Evolutionary conservation across 2,797 vertebrate genomes (phyloP), one percentile per base, ranked within the genome.

Genomic region (Semaprochilodus insignis): DNA sequence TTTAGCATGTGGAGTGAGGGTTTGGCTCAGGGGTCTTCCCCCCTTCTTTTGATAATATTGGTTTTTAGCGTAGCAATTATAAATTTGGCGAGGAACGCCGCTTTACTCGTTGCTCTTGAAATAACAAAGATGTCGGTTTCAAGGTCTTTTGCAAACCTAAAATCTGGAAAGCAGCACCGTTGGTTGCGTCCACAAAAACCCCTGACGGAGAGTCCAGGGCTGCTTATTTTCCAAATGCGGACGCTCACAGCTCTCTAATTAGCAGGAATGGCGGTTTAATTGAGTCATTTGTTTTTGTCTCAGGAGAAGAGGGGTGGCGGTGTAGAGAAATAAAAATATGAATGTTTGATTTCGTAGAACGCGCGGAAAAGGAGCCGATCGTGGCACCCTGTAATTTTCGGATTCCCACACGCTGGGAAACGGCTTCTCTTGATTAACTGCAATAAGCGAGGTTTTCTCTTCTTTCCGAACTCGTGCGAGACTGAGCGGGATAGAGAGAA

Each of bases 211-310:
- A 86, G 85, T 87, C 85, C 44, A 4, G 31, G 78, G 83, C 63
- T 89, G 86, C 91, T 92, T 88, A 85, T 87, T 88, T 89, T 89
- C 88, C 88, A 87, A 89, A 89, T 91, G 85, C 87, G 88, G 86
- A 92, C 23, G 19, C 79, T 74, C 82, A 83, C 86, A 83, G 88
- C 88, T 78, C 78, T 93, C 91, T 91, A 92, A 94, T 93, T 93
- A 90, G 86, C 74, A 90, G 91, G 88, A 91, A 90, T 89, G 82
- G 91, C 80, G 88, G 85, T 93, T 91, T 91, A 91, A 93, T 93
- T 88, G 89, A 91, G 81, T 88, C 90, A 87, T 92, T 93, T 77
- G 84, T 93, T 92, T 89, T 90, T 83, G 84, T 89, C 90, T 89
- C 85, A 74, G 15, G 87, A 82, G 83, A 84, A 82, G 82, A 52